Conservation (phyloP, 1,140 invertebrate genomes). For the Drosophila kurseongensis region DNA sequence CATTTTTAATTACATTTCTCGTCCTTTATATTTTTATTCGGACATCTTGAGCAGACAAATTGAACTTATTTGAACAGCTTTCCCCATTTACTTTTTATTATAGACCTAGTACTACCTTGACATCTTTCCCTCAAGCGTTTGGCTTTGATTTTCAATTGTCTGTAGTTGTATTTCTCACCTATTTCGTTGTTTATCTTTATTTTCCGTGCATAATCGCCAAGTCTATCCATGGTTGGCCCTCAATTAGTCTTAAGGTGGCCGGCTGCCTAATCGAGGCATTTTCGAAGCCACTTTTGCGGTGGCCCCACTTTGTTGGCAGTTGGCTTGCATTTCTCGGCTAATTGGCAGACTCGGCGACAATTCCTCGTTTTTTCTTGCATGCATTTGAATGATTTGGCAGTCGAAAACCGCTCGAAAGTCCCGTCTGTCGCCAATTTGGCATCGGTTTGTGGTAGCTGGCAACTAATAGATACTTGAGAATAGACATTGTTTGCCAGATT, state of each 20-base stretch:
- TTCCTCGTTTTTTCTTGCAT: conserved; percentile 8
- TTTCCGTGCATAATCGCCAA: conserved; percentile 25
- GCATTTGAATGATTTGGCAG: conserved; percentile 48
- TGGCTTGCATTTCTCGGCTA: conserved; percentile 60
- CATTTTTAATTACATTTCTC: too few relatives aligned
- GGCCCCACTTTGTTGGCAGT: conserved; percentile 28
- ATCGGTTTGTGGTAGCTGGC: conserved; percentile 14
- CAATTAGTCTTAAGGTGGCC: conserved; percentile 42
- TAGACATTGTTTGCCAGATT: conserved; percentile 29
- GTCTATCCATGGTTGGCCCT: conserved; percentile 17
- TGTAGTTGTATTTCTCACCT: conserved; percentile 19
- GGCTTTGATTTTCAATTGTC: conserved; percentile 20
- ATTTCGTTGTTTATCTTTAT: conserved; percentile 23
- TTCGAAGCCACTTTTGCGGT: conserved; percentile 31
- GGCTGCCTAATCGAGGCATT: conserved; percentile 45
- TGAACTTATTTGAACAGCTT: background rate
- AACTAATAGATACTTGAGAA: conserved; percentile 30
- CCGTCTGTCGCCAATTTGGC: conserved; percentile 34
- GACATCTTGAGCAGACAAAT: too few relatives aligned
- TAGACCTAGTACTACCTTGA: conserved; percentile 6
- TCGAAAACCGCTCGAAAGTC: conserved; percentile 18
- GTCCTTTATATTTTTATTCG: too few relatives aligned
- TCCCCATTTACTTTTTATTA: background rate
- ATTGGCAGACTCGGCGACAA: conserved; percentile 49
- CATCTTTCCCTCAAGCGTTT: conserved; percentile 12